Evolutionary conservation across 1,140 invertebrate genomes (phyloP).

Genomic region (Papilio machaon): DNA sequence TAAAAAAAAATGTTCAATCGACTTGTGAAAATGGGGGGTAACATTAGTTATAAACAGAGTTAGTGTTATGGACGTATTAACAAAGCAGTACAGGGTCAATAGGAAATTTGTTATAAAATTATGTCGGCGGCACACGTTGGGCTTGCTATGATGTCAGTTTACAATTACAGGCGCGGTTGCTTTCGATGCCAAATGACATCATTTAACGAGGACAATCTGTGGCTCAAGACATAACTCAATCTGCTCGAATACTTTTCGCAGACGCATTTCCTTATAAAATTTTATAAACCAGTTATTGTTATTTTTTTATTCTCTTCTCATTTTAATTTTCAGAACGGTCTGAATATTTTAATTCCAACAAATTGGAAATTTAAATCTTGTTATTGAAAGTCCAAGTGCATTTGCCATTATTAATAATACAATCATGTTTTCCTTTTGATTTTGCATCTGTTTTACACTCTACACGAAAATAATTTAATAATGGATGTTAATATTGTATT

Average conservation of each 20-base stretch:
- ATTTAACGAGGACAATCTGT: conserved; percentile 54
- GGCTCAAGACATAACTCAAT: conserved; percentile 16
- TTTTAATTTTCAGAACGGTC: neutral
- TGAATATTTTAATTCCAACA: neutral
- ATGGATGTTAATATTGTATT: conserved; percentile 5
- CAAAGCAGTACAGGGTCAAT: neutral
- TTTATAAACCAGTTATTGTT: neutral
- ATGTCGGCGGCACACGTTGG: conserved; percentile 35
- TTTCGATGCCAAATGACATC: conserved; percentile 69
- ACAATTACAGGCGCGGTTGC: conserved; percentile 46
- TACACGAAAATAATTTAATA: neutral
- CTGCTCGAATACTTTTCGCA: conserved; percentile 23
- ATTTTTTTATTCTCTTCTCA: neutral
- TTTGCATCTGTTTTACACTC: neutral
- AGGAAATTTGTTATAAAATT: conserved; percentile 27
- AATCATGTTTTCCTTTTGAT: too few species aligned
- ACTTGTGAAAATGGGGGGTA: neutral
- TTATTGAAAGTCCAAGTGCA: too few species aligned
- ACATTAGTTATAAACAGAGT: neutral
- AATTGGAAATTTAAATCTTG: too few species aligned
- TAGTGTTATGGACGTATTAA: neutral
- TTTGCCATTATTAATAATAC: too few species aligned
- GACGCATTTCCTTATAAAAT: conserved; percentile 24
- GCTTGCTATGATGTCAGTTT: conserved; percentile 58
- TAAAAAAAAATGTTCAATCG: too few species aligned